Percentiles rank a stretch among this genome's conserved stretches.
Evolutionary conservation across 2,888 invertebrate species (phyloP).

Genomic region (Lithosia quadra): DNA sequence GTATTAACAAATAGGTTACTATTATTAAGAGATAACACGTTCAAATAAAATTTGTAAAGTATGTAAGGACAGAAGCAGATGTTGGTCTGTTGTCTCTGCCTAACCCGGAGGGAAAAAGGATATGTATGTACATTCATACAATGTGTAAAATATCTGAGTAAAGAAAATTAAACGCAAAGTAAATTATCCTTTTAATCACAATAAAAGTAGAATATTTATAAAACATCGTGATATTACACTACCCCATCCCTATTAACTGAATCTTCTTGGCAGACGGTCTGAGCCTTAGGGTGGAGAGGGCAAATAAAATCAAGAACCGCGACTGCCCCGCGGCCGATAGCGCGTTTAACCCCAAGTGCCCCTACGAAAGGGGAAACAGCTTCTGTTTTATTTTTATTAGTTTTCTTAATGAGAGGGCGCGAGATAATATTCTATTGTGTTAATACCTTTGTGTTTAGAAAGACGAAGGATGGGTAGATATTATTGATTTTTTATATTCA

Average conservation of each 20-base stretch:
- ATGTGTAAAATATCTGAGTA: no score
- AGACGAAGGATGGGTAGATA: not conserved
- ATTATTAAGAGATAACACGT: no score
- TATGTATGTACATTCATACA: no score
- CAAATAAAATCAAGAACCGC: slow-evolving; percentile 50
- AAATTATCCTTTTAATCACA: not conserved
- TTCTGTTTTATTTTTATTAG: slow-evolving; percentile 41
- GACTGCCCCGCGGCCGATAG: slow-evolving; percentile 16
- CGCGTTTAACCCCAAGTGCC: slow-evolving; percentile 21
- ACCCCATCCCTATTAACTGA: slow-evolving; percentile 28
- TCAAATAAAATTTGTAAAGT: no score
- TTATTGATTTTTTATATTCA: not conserved
- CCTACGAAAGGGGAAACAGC: slow-evolving; percentile 20
- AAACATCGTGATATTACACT: not conserved
- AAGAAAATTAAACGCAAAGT: no score
- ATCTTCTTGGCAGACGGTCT: slow-evolving; percentile 29
- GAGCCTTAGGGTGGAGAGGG: slow-evolving; percentile 9
- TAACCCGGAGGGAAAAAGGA: no score
- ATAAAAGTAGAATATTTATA: not conserved
- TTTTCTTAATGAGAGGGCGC: slow-evolving; percentile 28
- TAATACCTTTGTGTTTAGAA: slow-evolving; percentile 14
- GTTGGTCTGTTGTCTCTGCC: no score
- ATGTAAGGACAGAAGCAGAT: no score
- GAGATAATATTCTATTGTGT: slow-evolving; percentile 16
- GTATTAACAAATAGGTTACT: no score